Evolutionary conservation across 2,888 invertebrate genomes (phyloP).

Genomic region (Leucoma salicis): DNA sequence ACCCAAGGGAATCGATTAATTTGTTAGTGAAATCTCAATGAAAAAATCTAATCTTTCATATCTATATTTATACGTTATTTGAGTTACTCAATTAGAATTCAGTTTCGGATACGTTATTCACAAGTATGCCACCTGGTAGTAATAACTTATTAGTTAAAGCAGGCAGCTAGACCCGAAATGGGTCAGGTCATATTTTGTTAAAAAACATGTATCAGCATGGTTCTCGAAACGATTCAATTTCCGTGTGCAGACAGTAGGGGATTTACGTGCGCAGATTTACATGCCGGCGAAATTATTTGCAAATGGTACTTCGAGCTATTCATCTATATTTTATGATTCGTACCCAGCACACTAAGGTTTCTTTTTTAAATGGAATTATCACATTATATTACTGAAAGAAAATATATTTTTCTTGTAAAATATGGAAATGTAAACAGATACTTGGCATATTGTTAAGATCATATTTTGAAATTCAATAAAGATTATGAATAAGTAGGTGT

Average conservation of each 20-base stretch:
- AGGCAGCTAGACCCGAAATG: slow-evolving; percentile 29
- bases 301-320: slow-evolving; percentile 68
- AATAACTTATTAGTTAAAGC: slow-evolving; percentile 29
- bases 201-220: slow-evolving; percentile 72
- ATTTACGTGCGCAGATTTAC: slow-evolving; percentile 80
- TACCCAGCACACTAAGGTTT: slow-evolving; percentile 46
- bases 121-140: slow-evolving; percentile 9
- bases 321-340: slow-evolving; percentile 67
- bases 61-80: background rate
- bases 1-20: no score
- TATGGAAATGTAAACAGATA: slow-evolving; percentile 36
- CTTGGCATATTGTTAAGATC: slow-evolving; percentile 27
- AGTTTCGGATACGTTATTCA: slow-evolving; percentile 3
- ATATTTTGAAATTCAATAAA: slow-evolving; percentile 25
- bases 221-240: slow-evolving; percentile 79
- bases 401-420: slow-evolving; percentile 31
- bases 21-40: no score
- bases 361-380: slow-evolving; percentile 40
- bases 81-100: slow-evolving; percentile 1
- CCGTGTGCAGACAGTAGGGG: slow-evolving; percentile 76
- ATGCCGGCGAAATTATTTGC: slow-evolving; percentile 76
- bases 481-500: slow-evolving; percentile 15
- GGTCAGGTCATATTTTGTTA: slow-evolving; percentile 52
- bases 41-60: no score
- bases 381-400: slow-evolving; percentile 38